phyloP scores from a whole-genome alignment of 2,797 vertebrate genomes.

The Alfaro cultratus region DNA sequence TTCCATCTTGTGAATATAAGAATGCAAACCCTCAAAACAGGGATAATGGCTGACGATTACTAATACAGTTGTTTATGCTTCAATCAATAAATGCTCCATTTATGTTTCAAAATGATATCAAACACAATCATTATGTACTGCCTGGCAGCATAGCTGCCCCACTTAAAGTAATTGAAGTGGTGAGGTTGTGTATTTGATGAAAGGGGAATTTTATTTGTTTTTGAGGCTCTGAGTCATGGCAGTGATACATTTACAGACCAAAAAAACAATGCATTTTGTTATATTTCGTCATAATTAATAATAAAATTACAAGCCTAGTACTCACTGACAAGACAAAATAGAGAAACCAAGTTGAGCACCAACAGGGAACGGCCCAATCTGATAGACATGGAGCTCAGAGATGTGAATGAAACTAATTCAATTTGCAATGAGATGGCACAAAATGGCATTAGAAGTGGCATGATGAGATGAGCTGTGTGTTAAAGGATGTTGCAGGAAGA shows the following conservation, averaged over 20 bases:
- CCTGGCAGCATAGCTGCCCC: neutral
- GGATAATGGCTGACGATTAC: neutral
- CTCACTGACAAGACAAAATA: neutral
- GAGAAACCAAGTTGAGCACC: neutral
- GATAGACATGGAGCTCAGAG: constrained; percentile 1
- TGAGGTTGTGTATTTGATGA: neutral
- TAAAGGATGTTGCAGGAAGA: neutral
- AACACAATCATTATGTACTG: neutral
- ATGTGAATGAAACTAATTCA: neutral
- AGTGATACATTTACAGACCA: neutral
- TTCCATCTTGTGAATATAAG: neutral
- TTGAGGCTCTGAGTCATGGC: neutral
- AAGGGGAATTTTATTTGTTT: neutral
- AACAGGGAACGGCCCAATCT: neutral
- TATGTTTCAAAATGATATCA: neutral
- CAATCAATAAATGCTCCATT: neutral
- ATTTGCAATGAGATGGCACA: constrained; percentile 1
- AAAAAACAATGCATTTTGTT: neutral
- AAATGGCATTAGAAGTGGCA: neutral
- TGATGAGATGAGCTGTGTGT: neutral
- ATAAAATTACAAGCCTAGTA: neutral
- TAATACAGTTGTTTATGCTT: neutral
- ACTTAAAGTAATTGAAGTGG: neutral
- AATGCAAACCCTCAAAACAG: neutral
- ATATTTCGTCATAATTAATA: neutral